Base-by-base conservation (phyloP, 2,888 invertebrate species). In the Caenorhabditis virilis region DNA sequence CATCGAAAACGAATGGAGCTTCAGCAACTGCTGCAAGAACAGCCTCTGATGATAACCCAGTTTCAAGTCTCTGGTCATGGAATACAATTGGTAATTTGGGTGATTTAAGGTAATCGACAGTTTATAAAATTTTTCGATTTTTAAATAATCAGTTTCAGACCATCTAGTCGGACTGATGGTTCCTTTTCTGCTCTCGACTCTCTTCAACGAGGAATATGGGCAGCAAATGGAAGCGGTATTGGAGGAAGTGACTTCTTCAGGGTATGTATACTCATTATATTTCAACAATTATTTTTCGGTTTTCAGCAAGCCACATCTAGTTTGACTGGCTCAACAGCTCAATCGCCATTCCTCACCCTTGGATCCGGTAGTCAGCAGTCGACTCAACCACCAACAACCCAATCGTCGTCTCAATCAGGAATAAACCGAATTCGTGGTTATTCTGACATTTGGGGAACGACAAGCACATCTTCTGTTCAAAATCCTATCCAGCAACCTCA, bases 51-150 rank as follows among this genome's bases (percentile, higher is more conserved):
- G 36, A 36, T 13, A 5, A 36, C 7, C 11, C 36, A n/a, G 38
- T 54, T 22, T 52, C 57, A 6, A 51, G 52, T 18, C 27, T 64
- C n/a, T 64, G 64, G 64, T 59, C 64, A 3, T 64, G 64, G 64
- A 64, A 58, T 41, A 59, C 64, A 2, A 63, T 63, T 4, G 63
- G 57, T 35, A 58, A 57, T 53, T 56, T 16, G 55, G 62, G n/a
- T 6, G 18, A 27, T n/a, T 13, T 23, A 13, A 16, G 7, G 2
- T 9, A 7, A 20, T 38, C 38, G 20, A 38, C 18, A 42, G 42
- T 42, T n/a, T n/a, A n/a, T n/a, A n/a, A n/a, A n/a, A n/a, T 13
- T 42, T 18, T 25, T 42, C n/a, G 13, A 15, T 42, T 25, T 25
- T 42, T 15, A 42, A 18, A 42, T 42, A 9, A 42, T 42, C 20